Percentiles rank a stretch among this genome's conserved stretches.
Conservation (phyloP, 2,888 invertebrate genomes). For the Archips xylosteana region DNA sequence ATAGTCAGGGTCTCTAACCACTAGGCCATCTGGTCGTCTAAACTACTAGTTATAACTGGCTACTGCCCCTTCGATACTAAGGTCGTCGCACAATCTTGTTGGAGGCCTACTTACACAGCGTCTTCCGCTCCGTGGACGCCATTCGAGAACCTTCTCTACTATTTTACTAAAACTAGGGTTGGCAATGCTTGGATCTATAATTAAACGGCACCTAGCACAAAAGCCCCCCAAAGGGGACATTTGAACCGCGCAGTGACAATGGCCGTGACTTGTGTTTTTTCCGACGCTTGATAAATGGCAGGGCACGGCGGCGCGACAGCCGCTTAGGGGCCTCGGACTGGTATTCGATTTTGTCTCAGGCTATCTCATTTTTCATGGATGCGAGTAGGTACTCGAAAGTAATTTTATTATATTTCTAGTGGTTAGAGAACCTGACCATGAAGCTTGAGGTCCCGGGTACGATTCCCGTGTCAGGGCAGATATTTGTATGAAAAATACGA, state of each 20-base stretch:
- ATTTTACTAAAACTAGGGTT: background rate
- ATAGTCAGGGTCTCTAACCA: too few relatives aligned
- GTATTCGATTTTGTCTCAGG: conserved; percentile 20
- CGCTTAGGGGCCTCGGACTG: conserved; percentile 17
- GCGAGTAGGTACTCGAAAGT: background rate
- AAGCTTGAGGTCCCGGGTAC: too few relatives aligned
- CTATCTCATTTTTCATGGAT: conserved; percentile 21
- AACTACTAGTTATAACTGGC: too few relatives aligned
- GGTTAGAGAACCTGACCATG: too few relatives aligned
- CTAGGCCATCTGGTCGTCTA: too few relatives aligned
- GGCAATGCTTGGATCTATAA: background rate
- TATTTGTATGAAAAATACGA: too few relatives aligned
- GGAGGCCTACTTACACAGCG: too few relatives aligned
- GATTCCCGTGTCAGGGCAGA: too few relatives aligned
- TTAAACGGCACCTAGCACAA: conserved; percentile 10
- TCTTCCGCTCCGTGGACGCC: too few relatives aligned
- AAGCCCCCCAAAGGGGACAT: conserved; percentile 32
- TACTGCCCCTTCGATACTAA: too few relatives aligned
- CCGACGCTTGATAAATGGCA: conserved; percentile 52
- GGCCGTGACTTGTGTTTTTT: conserved; percentile 48
- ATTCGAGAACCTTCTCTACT: too few relatives aligned
- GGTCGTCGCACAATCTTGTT: too few relatives aligned
- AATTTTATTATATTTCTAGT: background rate
- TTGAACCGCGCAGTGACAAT: conserved; percentile 43
- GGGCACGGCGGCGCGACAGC: conserved; percentile 44